These are phyloP conservation scores for Ichneumoninae sp. DNA, from an alignment of 2,888 invertebrate genomes.

Conservation along the genomic window DNA sequence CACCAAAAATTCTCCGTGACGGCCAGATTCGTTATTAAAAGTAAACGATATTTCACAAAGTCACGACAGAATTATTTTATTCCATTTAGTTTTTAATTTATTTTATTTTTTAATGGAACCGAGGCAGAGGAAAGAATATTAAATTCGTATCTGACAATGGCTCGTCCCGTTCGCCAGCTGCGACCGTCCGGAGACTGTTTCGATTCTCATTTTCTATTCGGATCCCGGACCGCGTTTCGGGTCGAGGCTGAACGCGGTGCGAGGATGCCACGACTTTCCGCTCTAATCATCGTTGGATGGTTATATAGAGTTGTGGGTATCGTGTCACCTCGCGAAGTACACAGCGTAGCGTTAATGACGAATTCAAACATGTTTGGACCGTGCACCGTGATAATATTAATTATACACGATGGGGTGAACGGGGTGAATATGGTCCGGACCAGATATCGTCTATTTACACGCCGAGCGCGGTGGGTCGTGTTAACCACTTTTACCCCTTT, in stretches of 20 bases:
- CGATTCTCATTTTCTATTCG: slow-evolving; percentile 14
- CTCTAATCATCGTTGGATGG: slow-evolving; percentile 3
- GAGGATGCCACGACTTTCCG: neutral
- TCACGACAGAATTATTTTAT: neutral
- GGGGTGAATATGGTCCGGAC: neutral
- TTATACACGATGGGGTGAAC: neutral
- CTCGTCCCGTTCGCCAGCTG: neutral
- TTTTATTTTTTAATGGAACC: neutral
- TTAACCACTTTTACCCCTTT: neutral
- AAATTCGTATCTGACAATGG: neutral
- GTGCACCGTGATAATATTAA: neutral
- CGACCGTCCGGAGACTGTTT: neutral
- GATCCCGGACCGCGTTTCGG: neutral
- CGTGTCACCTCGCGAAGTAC: neutral
- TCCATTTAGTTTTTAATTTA: neutral
- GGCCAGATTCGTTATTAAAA: neutral
- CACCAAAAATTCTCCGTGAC: neutral
- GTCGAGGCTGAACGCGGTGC: neutral
- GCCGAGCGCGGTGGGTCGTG: neutral
- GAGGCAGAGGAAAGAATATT: neutral
- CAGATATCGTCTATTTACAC: neutral
- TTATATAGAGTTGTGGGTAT: neutral
- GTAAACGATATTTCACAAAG: slow-evolving; percentile 9
- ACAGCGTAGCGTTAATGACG: neutral
- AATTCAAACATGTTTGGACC: neutral